phyloP scores from a whole-genome alignment of 2,797 vertebrate species.

The Heteromormyrus szaboi region DNA sequence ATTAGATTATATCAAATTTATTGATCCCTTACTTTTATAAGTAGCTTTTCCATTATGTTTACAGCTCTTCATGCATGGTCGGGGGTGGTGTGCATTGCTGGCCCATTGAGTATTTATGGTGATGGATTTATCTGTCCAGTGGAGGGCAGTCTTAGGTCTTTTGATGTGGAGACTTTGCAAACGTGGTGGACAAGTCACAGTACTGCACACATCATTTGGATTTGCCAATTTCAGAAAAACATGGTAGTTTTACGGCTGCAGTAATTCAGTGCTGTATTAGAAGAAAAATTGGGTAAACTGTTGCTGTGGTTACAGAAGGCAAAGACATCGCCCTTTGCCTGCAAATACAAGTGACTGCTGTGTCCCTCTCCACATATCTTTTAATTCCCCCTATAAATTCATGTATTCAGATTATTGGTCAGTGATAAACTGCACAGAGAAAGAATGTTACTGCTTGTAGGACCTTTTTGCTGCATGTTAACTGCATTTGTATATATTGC shows the following conservation, averaged over 20 bases:
- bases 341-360: not conserved
- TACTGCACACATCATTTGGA: not conserved
- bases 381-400: not conserved
- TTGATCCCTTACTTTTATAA: not conserved
- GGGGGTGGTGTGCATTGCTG: not conserved
- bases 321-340: not conserved
- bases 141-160: slow-evolving; percentile 18
- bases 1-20: not conserved
- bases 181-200: not conserved
- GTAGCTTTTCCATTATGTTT: not conserved
- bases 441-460: not conserved
- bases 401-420: not conserved
- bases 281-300: not conserved
- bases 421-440: not conserved
- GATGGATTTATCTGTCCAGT: slow-evolving; percentile 7
- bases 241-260: not conserved
- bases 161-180: not conserved
- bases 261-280: not conserved
- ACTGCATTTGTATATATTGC: not conserved
- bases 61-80: not conserved
- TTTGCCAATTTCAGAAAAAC: not conserved
- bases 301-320: not conserved
- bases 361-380: not conserved
- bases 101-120: not conserved
- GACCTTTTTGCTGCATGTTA: not conserved